A percentile compares a stretch with the other conserved stretches of the same genome.
phyloP scores from a whole-genome alignment of 2,113 vertebrate species.

The Crotalus horridus region DNA sequence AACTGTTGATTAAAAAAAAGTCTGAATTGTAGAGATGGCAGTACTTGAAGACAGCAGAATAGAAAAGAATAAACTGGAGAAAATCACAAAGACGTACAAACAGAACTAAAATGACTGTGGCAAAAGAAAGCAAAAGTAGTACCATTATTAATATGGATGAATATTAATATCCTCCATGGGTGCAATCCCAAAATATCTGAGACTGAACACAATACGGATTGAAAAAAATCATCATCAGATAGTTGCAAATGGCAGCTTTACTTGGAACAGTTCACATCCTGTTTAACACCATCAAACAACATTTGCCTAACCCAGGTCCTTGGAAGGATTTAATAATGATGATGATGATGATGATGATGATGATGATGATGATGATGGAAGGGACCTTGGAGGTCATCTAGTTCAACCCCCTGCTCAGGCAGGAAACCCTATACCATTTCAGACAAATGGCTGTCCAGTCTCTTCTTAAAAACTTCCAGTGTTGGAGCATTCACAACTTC shows the following conservation, averaged over 20 bases:
- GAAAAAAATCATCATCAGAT: not conserved
- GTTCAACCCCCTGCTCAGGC: too few relatives aligned
- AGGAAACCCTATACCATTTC: too few relatives aligned
- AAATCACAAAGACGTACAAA: not conserved
- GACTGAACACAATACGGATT: not conserved
- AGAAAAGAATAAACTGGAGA: not conserved
- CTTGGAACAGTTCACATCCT: not conserved
- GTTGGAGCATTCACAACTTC: too few relatives aligned
- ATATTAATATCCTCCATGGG: not conserved
- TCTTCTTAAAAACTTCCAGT: too few relatives aligned
- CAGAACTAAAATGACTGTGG: not conserved
- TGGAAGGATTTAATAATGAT: not conserved
- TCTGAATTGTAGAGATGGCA: not conserved
- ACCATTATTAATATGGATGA: not conserved
- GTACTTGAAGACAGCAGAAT: not conserved
- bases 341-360: too few relatives aligned
- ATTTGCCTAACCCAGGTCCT: not conserved
- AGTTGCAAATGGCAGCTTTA: not conserved
- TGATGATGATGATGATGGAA: too few relatives aligned
- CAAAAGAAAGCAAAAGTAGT: not conserved
- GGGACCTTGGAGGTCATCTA: too few relatives aligned
- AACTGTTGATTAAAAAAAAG: not conserved
- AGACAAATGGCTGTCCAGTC: too few relatives aligned
- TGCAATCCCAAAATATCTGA: not conserved
- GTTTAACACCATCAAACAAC: not conserved